A percentile compares a stretch with the other conserved stretches of the same genome.
These are phyloP conservation scores for Caenorhabditis wallacei DNA, from an alignment of 2,888 invertebrate species.

Conservation along the genomic window DNA sequence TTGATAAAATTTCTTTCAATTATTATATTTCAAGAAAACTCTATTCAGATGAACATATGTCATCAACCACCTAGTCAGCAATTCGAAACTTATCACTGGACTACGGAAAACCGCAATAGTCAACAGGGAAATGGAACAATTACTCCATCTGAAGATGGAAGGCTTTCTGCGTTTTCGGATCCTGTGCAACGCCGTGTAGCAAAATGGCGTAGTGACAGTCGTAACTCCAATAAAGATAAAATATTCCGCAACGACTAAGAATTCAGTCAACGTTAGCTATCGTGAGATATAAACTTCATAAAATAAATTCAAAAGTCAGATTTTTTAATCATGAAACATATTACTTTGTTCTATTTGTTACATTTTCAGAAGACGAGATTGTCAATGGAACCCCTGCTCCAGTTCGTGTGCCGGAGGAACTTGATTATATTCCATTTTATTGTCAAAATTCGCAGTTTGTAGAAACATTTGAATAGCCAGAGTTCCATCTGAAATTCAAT, in stretches of 20 bases:
- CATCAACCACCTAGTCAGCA: constrained; percentile 54
- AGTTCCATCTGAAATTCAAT: constrained; percentile 82
- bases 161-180: constrained; percentile 71
- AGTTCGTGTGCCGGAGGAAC: constrained; percentile 84
- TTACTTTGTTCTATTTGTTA: too few relatives aligned
- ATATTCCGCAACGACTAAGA: constrained; percentile 72
- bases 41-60: constrained; percentile 62
- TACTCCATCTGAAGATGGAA: constrained; percentile 46
- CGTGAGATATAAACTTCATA: too few relatives aligned
- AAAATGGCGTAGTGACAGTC: constrained; percentile 69
- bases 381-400: constrained; percentile 76
- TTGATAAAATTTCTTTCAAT: too few relatives aligned
- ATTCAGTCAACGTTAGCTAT: constrained; percentile 66
- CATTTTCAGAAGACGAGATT: constrained; percentile 78
- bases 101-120: constrained; percentile 60
- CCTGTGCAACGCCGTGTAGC: constrained; percentile 71
- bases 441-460: constrained; percentile 91
- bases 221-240: constrained; percentile 65
- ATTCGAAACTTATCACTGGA: constrained; percentile 62
- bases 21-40: too few relatives aligned
- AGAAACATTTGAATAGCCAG: constrained; percentile 93
- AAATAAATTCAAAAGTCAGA: too few relatives aligned
- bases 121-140: constrained; percentile 51
- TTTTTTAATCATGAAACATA: too few relatives aligned
- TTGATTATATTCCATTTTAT: constrained; percentile 73